Percentiles rank a stretch among this genome's conserved stretches.
These are phyloP conservation scores for Musca domestica DNA, from an alignment of 1,140 invertebrate genomes.

Conservation along the genomic window DNA sequence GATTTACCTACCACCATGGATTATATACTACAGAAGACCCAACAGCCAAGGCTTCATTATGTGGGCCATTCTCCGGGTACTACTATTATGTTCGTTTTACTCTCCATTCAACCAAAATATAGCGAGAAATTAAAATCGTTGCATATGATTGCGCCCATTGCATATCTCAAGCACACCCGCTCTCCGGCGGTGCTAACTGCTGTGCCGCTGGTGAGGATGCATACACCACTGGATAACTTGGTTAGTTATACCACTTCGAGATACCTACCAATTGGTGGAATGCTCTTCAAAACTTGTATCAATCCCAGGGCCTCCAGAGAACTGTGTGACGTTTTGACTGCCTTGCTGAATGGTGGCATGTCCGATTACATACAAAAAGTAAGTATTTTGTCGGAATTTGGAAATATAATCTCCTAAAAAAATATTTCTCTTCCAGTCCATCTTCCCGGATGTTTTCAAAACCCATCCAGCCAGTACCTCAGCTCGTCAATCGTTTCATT, in stretches of 20 bases:
- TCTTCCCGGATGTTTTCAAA: slow-evolving; percentile 37
- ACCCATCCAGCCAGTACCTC: slow-evolving; percentile 55
- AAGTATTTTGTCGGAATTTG: no score
- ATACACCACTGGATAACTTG: no score
- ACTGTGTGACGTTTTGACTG: no score
- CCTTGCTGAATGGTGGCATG: no score
- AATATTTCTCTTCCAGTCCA: slow-evolving; percentile 26
- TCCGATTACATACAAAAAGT: no score
- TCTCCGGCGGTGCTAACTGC: background rate
- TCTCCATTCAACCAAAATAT: slow-evolving; percentile 58
- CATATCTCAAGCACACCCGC: slow-evolving; percentile 50
- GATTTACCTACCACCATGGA: slow-evolving; percentile 70
- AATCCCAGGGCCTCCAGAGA: no score
- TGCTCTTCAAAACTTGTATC: no score
- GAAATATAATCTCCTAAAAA: no score
- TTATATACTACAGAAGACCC: slow-evolving; percentile 61
- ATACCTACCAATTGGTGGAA: no score
- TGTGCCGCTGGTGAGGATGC: background rate
- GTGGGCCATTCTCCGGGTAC: slow-evolving; percentile 65
- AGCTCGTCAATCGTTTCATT: slow-evolving; percentile 56
- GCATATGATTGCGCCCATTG: slow-evolving; percentile 62
- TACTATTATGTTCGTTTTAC: slow-evolving; percentile 59
- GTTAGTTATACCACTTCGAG: no score
- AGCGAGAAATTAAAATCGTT: slow-evolving; percentile 58
- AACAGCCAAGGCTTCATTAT: slow-evolving; percentile 59